Evolutionary conservation across 2,113 vertebrate genomes (phyloP), one percentile per base, ranked within the genome.

Genomic region (Podarcis muralis): DNA sequence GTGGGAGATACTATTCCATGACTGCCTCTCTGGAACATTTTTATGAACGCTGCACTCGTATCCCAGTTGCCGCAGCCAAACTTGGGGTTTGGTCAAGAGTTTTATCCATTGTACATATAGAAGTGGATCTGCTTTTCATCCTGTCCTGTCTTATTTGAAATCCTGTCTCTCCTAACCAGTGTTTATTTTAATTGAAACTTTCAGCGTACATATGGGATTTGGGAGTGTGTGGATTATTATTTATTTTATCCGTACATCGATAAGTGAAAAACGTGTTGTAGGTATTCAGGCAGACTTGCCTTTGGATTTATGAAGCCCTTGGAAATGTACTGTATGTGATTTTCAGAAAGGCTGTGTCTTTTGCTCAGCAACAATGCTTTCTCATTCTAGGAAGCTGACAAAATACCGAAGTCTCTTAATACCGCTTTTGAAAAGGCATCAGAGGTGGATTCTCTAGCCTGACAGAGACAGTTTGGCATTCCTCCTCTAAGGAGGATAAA

Each of bases 141-240:
- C 35, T 32, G 20, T 20, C 83, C 48, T 3, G 3, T 91, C 81
- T 83, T 85, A 86, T 13, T 86, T 15, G 85, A 48, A 79, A 84
- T 37, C 81, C 85, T 90, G 75, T 74, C 32, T 68, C 0, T 12
- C 83, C 37, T 62, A 3, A 2, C 71, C 66, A 71, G 76, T 78
- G 79, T 92, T 88, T 91, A 65, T 88, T 92, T 92, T 93, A 87
- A 89, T 89, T 81, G 37, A n/a, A 92, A 90, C 83, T 74, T 86
- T 43, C 85, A 88, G 2, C 30, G 89, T 93, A 93, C 53, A 78
- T 18, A 27, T 18, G 91, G 85, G 86, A 91, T 37, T 88, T 15
- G n/a, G 84, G 77, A 37, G 88, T 88, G 84, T 4, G 22, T 9
- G 23, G 35, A 22, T 81, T 72, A 37, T 83, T 82, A 82, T 2